Conservation (phyloP, 2,113 vertebrate genomes). For the Sylvia atricapilla region DNA sequence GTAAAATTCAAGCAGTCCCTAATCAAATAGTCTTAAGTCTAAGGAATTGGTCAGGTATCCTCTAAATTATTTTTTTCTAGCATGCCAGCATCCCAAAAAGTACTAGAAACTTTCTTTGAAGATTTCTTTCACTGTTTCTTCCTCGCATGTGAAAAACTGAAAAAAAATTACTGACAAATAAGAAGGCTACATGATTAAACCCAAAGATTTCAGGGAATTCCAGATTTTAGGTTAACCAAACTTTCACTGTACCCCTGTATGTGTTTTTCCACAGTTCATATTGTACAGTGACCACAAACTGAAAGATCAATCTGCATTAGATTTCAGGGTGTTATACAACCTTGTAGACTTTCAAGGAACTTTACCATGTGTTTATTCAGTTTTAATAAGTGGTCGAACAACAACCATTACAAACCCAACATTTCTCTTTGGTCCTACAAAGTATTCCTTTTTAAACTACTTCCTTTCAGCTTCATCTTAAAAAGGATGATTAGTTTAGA, state of each 20-base stretch:
- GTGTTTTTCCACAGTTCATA: background rate
- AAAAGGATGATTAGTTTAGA: background rate
- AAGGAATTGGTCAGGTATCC: background rate
- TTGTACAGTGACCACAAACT: background rate
- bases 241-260: background rate
- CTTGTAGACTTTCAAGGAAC: background rate
- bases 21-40: background rate
- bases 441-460: background rate
- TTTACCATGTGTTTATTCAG: background rate
- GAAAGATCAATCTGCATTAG: background rate
- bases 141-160: background rate
- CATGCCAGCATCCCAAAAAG: background rate
- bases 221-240: background rate
- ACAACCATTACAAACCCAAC: background rate
- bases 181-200: background rate
- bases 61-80: background rate
- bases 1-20: background rate
- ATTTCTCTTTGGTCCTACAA: background rate
- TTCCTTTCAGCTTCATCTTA: background rate
- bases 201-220: background rate
- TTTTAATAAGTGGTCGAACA: background rate
- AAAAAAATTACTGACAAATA: background rate
- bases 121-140: background rate
- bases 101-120: background rate
- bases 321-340: background rate